Evolutionary conservation across 2,113 vertebrate genomes (phyloP).

Genomic region (Psammodynastes pulverulentus): DNA sequence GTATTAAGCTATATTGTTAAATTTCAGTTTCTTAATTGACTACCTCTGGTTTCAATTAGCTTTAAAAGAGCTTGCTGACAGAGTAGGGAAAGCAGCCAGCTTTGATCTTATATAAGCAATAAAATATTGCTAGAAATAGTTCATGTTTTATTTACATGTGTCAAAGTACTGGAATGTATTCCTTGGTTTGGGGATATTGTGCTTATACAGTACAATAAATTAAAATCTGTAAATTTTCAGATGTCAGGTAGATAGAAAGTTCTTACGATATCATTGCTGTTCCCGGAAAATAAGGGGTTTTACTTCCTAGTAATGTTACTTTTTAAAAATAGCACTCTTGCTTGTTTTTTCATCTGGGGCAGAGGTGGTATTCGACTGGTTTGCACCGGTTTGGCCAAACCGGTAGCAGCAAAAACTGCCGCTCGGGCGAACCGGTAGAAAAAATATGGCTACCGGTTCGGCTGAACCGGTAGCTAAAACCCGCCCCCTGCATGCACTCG

Average conservation of each 20-base stretch:
- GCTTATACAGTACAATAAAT: neutral
- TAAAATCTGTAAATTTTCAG: neutral
- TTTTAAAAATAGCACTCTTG: conserved; percentile 16
- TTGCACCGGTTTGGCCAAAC: too few relatives aligned
- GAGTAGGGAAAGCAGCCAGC: conserved; percentile 9
- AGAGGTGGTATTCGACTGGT: too few relatives aligned
- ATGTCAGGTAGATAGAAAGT: neutral
- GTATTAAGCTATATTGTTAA: conserved; percentile 2
- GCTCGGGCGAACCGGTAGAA: too few relatives aligned
- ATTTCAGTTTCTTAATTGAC: conserved; percentile 15
- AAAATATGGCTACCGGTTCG: too few relatives aligned
- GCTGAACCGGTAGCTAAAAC: too few relatives aligned
- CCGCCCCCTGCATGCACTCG: too few relatives aligned
- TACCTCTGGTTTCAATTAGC: conserved; percentile 34
- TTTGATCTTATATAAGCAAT: conserved; percentile 52
- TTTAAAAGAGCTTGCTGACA: conserved; percentile 38
- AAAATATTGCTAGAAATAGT: conserved; percentile 46
- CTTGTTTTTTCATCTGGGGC: neutral
- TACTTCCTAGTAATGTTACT: neutral
- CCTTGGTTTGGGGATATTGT: neutral
- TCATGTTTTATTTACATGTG: neutral
- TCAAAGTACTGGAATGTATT: conserved; percentile 30
- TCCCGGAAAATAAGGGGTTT: neutral
- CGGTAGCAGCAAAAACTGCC: too few relatives aligned
- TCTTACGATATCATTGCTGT: conserved; percentile 5